Evolutionary conservation across 2,113 vertebrate genomes (phyloP).

Genomic region (Oriolus oriolus): DNA sequence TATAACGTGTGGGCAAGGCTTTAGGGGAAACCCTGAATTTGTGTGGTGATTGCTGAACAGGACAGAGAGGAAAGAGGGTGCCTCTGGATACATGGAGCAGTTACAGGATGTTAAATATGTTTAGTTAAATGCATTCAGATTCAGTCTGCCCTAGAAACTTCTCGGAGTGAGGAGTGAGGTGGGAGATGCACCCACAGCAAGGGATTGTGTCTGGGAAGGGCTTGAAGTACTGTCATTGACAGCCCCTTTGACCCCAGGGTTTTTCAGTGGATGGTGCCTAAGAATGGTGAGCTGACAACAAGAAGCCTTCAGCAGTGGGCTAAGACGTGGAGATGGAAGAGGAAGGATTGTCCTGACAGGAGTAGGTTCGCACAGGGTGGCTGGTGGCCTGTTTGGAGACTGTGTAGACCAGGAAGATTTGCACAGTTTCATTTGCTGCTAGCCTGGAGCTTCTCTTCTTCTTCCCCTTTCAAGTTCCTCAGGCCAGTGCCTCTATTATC

Average conservation of each 20-base stretch:
- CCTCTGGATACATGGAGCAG: not conserved
- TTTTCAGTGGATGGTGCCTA: not conserved
- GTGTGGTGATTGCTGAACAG: not conserved
- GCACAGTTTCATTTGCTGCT: not conserved
- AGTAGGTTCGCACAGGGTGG: not conserved
- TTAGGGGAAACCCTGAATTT: not conserved
- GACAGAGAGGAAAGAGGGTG: not conserved
- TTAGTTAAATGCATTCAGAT: not conserved
- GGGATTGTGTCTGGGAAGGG: not conserved
- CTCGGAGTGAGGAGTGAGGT: not conserved
- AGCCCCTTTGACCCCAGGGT: fast-evolving
- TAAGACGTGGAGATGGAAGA: not conserved
- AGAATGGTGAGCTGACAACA: not conserved
- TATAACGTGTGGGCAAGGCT: fast-evolving
- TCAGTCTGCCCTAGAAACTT: not conserved
- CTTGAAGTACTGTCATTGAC: not conserved
- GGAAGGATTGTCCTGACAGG: not conserved
- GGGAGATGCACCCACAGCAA: not conserved
- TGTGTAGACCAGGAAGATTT: not conserved
- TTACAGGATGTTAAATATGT: not conserved
- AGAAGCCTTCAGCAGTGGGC: not conserved
- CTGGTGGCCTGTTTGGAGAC: not conserved
- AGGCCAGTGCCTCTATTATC: not conserved
- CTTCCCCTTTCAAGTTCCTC: not conserved
- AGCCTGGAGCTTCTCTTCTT: not conserved